Percentiles rank a stretch among this genome's conserved stretches.
phyloP scores from a whole-genome alignment of 2,797 vertebrate genomes.

The Leptodon cayanensis region DNA sequence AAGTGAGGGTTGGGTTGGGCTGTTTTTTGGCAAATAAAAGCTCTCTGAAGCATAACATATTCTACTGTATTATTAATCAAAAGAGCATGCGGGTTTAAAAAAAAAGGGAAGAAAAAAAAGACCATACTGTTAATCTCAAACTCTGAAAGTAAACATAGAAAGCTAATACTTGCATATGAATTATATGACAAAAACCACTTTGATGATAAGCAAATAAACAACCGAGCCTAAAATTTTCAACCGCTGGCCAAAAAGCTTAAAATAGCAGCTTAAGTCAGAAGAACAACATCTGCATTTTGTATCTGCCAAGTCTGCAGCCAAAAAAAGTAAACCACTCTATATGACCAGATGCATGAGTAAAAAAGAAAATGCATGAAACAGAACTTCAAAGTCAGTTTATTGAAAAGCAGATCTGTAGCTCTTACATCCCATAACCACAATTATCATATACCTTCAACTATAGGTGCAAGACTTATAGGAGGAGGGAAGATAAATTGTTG shows the following conservation, averaged over 20 bases:
- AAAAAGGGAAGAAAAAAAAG: not conserved
- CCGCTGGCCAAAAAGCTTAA: constrained; percentile 47
- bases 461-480: not conserved
- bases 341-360: constrained; percentile 70
- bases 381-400: constrained; percentile 54
- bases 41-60: constrained; percentile 32
- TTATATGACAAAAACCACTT: constrained; percentile 52
- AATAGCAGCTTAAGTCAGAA: constrained; percentile 56
- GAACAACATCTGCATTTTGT: constrained; percentile 65
- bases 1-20: not conserved
- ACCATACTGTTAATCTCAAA: constrained; percentile 42
- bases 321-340: constrained; percentile 60
- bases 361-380: constrained; percentile 62
- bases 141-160: constrained; percentile 45
- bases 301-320: constrained; percentile 68
- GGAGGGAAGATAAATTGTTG: not conserved
- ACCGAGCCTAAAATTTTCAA: constrained; percentile 33
- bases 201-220: constrained; percentile 61
- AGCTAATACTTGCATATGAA: constrained; percentile 44
- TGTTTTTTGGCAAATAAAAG: not conserved
- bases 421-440: not conserved
- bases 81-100: constrained; percentile 4
- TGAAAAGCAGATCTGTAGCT: constrained; percentile 36
- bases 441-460: not conserved
- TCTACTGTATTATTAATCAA: constrained; percentile 56